Conservation (phyloP, 2,113 vertebrate species). For the Centropus unirufus region DNA sequence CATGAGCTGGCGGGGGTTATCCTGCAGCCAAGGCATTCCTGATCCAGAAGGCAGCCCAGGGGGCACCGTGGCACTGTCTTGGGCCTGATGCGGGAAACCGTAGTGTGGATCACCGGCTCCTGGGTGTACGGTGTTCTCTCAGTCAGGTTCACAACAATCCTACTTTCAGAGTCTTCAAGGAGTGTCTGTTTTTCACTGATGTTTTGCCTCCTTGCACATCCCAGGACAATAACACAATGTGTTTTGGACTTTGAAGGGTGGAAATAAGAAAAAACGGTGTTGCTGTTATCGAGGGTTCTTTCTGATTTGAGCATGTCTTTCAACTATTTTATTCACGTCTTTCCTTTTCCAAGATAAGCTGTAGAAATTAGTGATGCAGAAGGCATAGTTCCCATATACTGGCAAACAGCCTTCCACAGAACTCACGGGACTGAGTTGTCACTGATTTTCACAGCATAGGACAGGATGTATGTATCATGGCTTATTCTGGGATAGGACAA, state of each 20-base stretch:
- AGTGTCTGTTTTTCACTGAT: fast-evolving
- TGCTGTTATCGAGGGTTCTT: neutral
- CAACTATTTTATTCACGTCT: neutral
- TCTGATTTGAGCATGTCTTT: neutral
- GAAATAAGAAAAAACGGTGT: neutral
- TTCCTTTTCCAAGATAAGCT: neutral
- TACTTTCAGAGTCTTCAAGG: neutral
- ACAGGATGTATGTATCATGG: neutral
- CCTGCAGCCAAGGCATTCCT: neutral
- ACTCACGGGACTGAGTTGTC: neutral
- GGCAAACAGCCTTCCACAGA: neutral
- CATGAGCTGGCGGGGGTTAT: neutral
- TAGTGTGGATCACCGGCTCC: neutral
- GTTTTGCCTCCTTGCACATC: neutral
- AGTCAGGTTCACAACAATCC: neutral
- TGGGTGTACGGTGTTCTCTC: neutral
- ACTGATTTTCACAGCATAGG: neutral
- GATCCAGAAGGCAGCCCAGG: neutral
- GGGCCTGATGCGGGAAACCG: neutral
- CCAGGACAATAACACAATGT: neutral
- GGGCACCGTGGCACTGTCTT: neutral
- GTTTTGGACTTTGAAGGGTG: neutral
- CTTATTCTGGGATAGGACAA: neutral
- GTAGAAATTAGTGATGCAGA: neutral
- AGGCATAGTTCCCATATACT: neutral